These are phyloP conservation scores for Alethe diademata DNA, from an alignment of 2,113 vertebrate species.

Conservation along the genomic window DNA sequence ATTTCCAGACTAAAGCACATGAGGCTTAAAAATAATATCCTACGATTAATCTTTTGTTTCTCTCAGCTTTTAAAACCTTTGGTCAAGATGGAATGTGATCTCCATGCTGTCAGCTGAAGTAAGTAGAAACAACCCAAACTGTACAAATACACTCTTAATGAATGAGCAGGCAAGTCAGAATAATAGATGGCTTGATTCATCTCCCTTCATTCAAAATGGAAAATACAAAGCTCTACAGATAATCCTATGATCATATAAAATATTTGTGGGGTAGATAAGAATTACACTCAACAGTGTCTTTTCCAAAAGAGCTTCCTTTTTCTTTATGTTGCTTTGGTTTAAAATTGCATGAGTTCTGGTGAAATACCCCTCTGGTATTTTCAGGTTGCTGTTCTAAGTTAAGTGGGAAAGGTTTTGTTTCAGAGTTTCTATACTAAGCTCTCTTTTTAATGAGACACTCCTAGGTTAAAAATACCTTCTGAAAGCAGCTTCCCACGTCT, in stretches of 20 bases:
- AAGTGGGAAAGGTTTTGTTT: background rate
- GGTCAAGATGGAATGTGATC: background rate
- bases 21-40: slow-evolving; percentile 12
- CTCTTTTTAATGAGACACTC: slow-evolving; percentile 13
- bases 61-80: background rate
- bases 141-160: background rate
- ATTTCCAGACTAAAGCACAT: background rate
- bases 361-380: background rate
- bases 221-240: background rate
- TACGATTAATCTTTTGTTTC: slow-evolving; percentile 2
- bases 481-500: slow-evolving; percentile 2
- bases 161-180: background rate
- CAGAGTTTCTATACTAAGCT: background rate
- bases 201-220: background rate
- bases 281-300: background rate
- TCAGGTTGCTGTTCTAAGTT: background rate
- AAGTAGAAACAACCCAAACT: background rate
- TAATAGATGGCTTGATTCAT: background rate
- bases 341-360: background rate
- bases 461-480: slow-evolving; percentile 41
- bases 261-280: background rate
- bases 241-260: background rate
- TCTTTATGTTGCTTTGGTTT: background rate
- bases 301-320: background rate
- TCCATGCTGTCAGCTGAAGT: background rate